Evolutionary conservation across 2,888 invertebrate species (phyloP).

Genomic region (Pollenia labialis): DNA sequence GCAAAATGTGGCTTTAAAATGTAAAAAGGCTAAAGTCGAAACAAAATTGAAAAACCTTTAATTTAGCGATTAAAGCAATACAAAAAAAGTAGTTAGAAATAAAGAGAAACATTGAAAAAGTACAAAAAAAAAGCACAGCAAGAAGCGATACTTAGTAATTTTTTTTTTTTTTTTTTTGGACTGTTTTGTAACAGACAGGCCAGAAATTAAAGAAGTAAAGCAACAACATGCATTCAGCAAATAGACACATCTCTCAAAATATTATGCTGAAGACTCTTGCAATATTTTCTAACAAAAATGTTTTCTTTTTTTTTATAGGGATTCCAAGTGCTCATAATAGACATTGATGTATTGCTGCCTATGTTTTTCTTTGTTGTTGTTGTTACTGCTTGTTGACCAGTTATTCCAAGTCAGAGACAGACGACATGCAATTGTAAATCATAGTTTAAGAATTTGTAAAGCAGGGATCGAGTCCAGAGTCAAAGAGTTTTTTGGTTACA

Average conservation of each 20-base stretch:
- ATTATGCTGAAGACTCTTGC: constrained; percentile 6
- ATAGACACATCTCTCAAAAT: constrained; percentile 42
- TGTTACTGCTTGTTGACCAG: constrained; percentile 23
- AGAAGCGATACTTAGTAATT: neutral
- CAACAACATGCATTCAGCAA: constrained; percentile 22
- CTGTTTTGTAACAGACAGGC: constrained; percentile 18
- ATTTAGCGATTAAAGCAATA: constrained; percentile 54
- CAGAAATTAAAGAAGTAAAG: neutral
- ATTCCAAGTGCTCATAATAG: constrained; percentile 38
- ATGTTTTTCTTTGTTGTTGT: neutral
- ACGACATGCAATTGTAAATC: constrained; percentile 52
- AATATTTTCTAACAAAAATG: constrained; percentile 18
- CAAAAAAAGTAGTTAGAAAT: neutral
- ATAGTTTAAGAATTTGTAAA: constrained; percentile 50
- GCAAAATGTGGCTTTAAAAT: constrained; percentile 30
- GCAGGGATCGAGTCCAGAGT: constrained; percentile 38
- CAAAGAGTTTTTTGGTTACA: constrained; percentile 15
- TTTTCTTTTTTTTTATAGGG: neutral
- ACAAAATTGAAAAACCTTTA: constrained; percentile 59
- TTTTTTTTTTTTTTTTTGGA: constrained; percentile 29
- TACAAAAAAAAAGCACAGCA: neutral
- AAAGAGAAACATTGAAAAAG: neutral
- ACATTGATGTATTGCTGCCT: constrained; percentile 69
- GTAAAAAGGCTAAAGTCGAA: constrained; percentile 42
- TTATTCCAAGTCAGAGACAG: constrained; percentile 47